Conservation (phyloP, 1,140 invertebrate genomes). For the Sminthurides bifidus region DNA sequence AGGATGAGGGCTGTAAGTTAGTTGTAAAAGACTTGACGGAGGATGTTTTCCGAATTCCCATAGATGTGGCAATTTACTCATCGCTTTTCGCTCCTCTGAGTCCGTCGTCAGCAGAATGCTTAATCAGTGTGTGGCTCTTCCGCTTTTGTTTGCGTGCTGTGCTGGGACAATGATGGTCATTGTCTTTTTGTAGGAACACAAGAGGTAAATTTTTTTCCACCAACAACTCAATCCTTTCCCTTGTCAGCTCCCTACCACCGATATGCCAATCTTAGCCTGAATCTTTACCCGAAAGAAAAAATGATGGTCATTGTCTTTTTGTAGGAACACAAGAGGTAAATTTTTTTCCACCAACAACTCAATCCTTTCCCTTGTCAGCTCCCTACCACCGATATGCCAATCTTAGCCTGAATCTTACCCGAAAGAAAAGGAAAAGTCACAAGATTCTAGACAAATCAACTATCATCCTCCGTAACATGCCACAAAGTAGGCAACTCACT, state of each 20-base stretch:
- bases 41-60: too few species aligned
- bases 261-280: not conserved
- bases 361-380: too few species aligned
- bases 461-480: too few species aligned
- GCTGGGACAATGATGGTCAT: not conserved
- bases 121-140: not conserved
- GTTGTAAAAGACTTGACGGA: too few species aligned
- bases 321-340: not conserved
- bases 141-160: not conserved
- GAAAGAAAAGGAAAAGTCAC: too few species aligned
- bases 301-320: not conserved
- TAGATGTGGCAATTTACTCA: slow-evolving; percentile 12
- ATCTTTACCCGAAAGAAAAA: not conserved
- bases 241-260: not conserved
- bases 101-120: slow-evolving; percentile 8
- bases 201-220: not conserved
- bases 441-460: too few species aligned
- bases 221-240: too few species aligned
- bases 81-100: slow-evolving; percentile 10
- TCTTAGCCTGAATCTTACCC: not conserved
- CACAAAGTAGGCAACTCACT: too few species aligned
- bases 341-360: not conserved
- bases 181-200: not conserved
- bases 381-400: not conserved
- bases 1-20: too few species aligned